Base-by-base conservation (phyloP, 1,140 invertebrate species). In the Saccostrea echinata region DNA sequence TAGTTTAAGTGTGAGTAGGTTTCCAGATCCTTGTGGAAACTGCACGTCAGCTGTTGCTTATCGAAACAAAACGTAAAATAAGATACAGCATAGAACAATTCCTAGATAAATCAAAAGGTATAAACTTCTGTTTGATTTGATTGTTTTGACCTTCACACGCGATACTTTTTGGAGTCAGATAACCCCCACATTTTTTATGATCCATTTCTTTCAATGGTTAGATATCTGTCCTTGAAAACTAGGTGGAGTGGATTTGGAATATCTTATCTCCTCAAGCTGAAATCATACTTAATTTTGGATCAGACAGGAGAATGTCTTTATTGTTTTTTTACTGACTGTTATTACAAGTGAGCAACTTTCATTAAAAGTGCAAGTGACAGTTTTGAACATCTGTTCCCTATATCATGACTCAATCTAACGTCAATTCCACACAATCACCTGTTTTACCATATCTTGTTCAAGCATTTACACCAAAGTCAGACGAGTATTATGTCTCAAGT, bases 91-190 rank as follows among this genome's bases (percentile, higher is more conserved):
- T 13, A 76, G 16, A 30, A 16, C 68, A 30, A 30, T 76, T 76
- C 30, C 30, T 12, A 13, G 12, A 33, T 33, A 33, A 16, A 33
- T 76, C 68, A 30, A 9, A 33, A 18, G 27, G 30, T 30, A 76
- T 76, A 76, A 30, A 16, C 27, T 27, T 33, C 30, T 33, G 68
- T 76, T 76, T 76, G 68, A 76, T 76, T 27, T 30, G 11, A 33
- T 27, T 33, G 68, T 27, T 76, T 71, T 76, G 27, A 33, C 68
- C 68, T 76, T 76, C 68, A 76, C 68, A 76, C 68, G 27, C 30
- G 11, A 76, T 30, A 27, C 30, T 27, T 76, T 27, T 33, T 61
- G 30, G 30, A 30, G 27, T 30, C 68, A 12, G 68, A 30, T 76
- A 76, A 76, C 27, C 68, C 30, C 27, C 30, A 33, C 13, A 33